These are phyloP conservation scores for Cyanistes caeruleus DNA, from an alignment of 2,113 vertebrate genomes.

Conservation along the genomic window DNA sequence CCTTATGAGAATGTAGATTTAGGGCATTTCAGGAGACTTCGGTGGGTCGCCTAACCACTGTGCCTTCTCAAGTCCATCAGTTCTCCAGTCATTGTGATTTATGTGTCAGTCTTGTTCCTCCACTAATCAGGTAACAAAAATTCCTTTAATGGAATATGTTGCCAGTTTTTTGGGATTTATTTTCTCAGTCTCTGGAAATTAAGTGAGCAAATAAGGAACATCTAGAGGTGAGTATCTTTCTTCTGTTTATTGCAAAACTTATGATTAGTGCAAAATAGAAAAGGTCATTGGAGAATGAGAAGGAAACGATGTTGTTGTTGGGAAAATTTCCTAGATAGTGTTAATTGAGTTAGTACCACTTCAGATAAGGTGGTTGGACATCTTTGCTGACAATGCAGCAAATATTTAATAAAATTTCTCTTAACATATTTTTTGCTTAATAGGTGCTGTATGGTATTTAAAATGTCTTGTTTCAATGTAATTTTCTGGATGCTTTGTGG, in stretches of 20 bases:
- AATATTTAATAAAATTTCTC: neutral
- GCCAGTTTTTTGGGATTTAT: neutral
- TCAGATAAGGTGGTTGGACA: neutral
- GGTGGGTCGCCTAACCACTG: neutral
- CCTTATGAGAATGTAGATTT: neutral
- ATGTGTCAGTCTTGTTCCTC: neutral
- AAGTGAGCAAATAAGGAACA: neutral
- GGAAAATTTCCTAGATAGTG: neutral
- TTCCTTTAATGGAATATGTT: neutral
- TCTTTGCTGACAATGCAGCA: neutral
- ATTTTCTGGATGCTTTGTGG: neutral
- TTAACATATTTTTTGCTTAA: neutral
- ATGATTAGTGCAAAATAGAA: neutral
- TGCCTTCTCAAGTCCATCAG: neutral
- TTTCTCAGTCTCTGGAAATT: neutral
- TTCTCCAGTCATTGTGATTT: neutral
- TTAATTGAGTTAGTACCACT: neutral
- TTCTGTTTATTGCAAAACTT: neutral
- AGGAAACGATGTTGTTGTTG: neutral
- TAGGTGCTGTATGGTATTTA: accelerated
- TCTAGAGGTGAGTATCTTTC: neutral
- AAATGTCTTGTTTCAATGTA: neutral
- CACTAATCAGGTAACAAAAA: neutral
- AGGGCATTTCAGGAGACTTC: neutral
- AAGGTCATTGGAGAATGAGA: neutral